Base-by-base conservation (phyloP, 1,140 invertebrate species). In the Microplitis demolitor region DNA sequence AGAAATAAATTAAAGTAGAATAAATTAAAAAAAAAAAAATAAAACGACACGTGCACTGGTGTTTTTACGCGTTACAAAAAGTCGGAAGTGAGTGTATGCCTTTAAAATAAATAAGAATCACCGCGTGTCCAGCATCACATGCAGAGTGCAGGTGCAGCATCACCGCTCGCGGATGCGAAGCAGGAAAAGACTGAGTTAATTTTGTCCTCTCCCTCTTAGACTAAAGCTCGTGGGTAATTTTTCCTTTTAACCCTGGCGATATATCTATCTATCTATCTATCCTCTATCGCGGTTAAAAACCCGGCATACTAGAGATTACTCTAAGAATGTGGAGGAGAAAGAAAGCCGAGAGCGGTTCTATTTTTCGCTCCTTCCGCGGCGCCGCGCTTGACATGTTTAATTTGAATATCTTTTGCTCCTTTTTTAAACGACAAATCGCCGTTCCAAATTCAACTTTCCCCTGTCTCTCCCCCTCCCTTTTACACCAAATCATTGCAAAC, bases 121-220 rank as follows among this genome's bases (percentile, higher is more conserved):
- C 51, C 56, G 45, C 60, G 58, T 14, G 35, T 78, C 75, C 76
- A 79, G 75, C 58, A 68, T 66, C 69, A 61, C 61, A 58, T 72
- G 63, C 13, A 67, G 60, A 62, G 54, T 62, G 33, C 69, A 74
- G 70, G 70, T 75, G 69, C 67, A 67, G 58, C 24, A 24, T 24
- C 24, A 24, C 24, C 24, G 24, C 24, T 67, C 71, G 78, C 79
- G 80, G 80, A 78, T 81, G 76, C 80, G 72, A 60, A 45, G 39
- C 11, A 45, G 39, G 39, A 45, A 45, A 45, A 45, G 39, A 39
- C 39, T 72, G 71, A 80, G 81, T 82, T 86, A 85, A 86, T 84
- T 86, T 78, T 77, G 80, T 79, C 78, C 77, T 73, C 66, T 73
- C 69, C 77, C 66, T 71, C 39, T 3, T 11, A 45, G 11, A 45